Base-by-base conservation (phyloP, 2,888 invertebrate genomes). In the Hoplodrina ambigua region DNA sequence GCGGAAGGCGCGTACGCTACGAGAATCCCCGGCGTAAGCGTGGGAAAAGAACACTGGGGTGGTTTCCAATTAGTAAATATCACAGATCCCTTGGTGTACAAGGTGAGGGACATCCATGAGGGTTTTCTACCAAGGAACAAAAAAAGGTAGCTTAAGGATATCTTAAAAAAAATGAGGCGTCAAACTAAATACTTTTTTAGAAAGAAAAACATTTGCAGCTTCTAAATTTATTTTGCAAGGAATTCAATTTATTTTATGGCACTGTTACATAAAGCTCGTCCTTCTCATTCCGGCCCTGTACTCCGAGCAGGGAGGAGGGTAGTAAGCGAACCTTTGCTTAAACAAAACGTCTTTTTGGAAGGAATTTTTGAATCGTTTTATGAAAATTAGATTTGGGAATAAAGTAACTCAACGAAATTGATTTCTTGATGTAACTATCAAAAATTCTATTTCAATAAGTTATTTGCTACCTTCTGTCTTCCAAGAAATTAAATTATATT, bases 311-410 rank as follows among this genome's bases (percentile, higher is more conserved):
- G 74, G 75, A 60, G 68, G 78, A 80, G 79, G 81, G 76, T 72
- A 82, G 80, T 81, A 85, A 75, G 80, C 82, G 80, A 82, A 86
- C 77, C 86, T 87, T 85, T 85, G 86, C 75, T 87, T 78, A 84
- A 87, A 89, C 89, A 87, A 85, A 81, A 82, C 82, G 85, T 83
- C 85, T 86, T 86, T 85, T 86, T 78, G 65, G 82, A 74, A 72
- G 66, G 76, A 85, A 71, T 75, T 87, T 89, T 87, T 84, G 81
- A 78, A 86, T 80, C 81, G 83, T 88, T 91, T 90, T 88, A 90
- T 86, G 83, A 83, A 90, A 88, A 93, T 93, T 91, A 89, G 72
- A 90, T 90, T 92, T 88, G 78, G 83, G 88, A 89, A 87, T 82
- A 77, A 79, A 75, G 70, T 73, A 75, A 81, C 83, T 84, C 74